These are phyloP conservation scores for Hyposoter didymator DNA, from an alignment of 2,888 invertebrate genomes.

Conservation along the genomic window DNA sequence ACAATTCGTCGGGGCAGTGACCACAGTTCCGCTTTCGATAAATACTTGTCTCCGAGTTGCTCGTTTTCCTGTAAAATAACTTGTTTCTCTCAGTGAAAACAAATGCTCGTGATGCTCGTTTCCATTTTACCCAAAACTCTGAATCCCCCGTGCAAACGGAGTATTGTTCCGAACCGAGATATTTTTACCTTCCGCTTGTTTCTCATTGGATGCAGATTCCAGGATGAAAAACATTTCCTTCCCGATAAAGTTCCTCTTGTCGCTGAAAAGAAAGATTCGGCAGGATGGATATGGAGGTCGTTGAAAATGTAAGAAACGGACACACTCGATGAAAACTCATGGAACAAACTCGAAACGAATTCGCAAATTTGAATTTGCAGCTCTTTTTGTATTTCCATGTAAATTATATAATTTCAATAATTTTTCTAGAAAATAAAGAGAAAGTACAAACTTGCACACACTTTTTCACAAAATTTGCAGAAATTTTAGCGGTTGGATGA, in stretches of 20 bases:
- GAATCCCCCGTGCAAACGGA: slow-evolving; percentile 39
- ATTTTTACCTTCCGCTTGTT: slow-evolving; percentile 25
- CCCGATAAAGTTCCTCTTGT: background rate
- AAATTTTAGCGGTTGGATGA: no score
- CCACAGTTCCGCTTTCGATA: slow-evolving; percentile 65
- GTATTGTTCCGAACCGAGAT: slow-evolving; percentile 34
- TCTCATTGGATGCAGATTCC: background rate
- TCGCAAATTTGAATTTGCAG: background rate
- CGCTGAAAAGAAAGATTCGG: background rate
- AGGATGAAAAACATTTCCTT: background rate
- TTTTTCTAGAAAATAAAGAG: no score
- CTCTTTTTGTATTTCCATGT: no score
- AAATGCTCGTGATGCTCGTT: slow-evolving; percentile 42
- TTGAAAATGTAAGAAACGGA: background rate
- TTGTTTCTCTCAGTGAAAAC: slow-evolving; percentile 47
- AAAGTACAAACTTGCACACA: no score
- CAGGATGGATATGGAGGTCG: background rate
- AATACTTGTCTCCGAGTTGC: slow-evolving; percentile 46
- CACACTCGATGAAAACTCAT: background rate
- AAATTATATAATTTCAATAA: no score
- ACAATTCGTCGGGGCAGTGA: slow-evolving; percentile 57
- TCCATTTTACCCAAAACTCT: slow-evolving; percentile 51
- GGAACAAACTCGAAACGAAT: background rate
- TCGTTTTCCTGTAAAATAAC: slow-evolving; percentile 49
- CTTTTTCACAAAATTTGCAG: no score